Evolutionary conservation across 2,113 vertebrate species (phyloP).

Genomic region (Gracilinanus agilis): DNA sequence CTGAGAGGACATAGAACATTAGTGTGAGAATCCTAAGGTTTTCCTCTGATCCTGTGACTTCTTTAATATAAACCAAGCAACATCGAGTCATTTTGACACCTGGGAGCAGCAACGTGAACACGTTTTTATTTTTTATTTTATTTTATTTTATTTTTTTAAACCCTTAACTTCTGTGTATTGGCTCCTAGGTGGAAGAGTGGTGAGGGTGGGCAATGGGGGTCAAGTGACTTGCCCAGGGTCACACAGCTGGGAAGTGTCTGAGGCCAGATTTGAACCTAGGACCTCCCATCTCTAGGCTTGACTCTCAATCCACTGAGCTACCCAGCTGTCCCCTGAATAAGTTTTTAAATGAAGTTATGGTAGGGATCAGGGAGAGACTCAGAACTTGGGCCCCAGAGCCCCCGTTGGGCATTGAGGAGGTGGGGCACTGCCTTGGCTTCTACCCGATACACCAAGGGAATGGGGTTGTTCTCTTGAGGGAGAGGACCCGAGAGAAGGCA

Average conservation of each 20-base stretch:
- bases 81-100: not conserved
- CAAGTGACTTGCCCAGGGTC: too few relatives aligned
- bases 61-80: not conserved
- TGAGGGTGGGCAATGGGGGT: too few relatives aligned
- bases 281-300: too few relatives aligned
- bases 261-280: too few relatives aligned
- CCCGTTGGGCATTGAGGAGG: not conserved
- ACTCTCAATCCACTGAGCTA: too few relatives aligned
- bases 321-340: too few relatives aligned
- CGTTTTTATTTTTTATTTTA: too few relatives aligned
- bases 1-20: not conserved
- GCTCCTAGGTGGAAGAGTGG: too few relatives aligned
- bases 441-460: not conserved
- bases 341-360: not conserved
- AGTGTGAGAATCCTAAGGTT: not conserved
- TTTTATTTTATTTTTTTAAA: too few relatives aligned
- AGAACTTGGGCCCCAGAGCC: not conserved
- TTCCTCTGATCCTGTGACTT: not conserved
- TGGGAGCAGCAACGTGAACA: not conserved
- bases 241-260: too few relatives aligned
- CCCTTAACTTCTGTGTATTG: too few relatives aligned
- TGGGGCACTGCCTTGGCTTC: not conserved
- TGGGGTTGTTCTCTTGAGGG: not conserved
- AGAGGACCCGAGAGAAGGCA: not conserved
- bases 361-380: not conserved